A percentile compares a stretch with the other conserved stretches of the same genome.
phyloP scores from a whole-genome alignment of 2,888 invertebrate species.

The Mimumesa dahlbomi region DNA sequence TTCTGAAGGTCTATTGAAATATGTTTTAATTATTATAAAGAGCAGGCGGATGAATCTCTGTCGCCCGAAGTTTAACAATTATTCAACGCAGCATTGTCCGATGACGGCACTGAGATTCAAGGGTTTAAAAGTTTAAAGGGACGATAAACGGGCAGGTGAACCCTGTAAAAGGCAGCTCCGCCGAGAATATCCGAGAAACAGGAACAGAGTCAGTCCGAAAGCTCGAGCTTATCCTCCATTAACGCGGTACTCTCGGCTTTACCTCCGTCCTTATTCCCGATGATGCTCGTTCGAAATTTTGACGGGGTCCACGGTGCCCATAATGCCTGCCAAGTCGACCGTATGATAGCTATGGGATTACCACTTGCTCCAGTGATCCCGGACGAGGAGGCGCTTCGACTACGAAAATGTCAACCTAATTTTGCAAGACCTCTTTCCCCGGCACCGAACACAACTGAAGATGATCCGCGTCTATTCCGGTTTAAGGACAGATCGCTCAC shows the following conservation, averaged over 20 bases:
- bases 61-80: too few relatives aligned
- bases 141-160: too few relatives aligned
- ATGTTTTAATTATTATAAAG: too few relatives aligned
- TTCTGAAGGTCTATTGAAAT: too few relatives aligned
- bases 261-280: slow-evolving; percentile 68
- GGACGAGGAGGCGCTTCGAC: slow-evolving; percentile 57
- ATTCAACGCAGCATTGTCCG: too few relatives aligned
- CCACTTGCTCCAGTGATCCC: slow-evolving; percentile 63
- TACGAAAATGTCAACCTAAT: slow-evolving; percentile 76
- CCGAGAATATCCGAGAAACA: slow-evolving; percentile 22
- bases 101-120: too few relatives aligned
- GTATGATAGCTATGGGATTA: slow-evolving; percentile 77
- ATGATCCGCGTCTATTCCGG: slow-evolving; percentile 22
- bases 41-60: too few relatives aligned
- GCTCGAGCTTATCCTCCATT: slow-evolving; percentile 78
- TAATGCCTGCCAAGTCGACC: slow-evolving; percentile 72
- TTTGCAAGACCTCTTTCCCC: slow-evolving; percentile 71
- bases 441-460: slow-evolving; percentile 29
- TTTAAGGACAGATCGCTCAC: slow-evolving; percentile 8
- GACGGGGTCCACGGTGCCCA: slow-evolving; percentile 54
- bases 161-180: slow-evolving; percentile 33
- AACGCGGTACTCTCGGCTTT: slow-evolving; percentile 68
- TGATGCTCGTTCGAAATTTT: slow-evolving; percentile 56
- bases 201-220: slow-evolving; percentile 69
- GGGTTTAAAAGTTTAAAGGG: too few relatives aligned